A percentile compares a stretch with the other conserved stretches of the same genome.
Conservation (phyloP, 1,140 invertebrate species). For the Sinella curviseta region DNA sequence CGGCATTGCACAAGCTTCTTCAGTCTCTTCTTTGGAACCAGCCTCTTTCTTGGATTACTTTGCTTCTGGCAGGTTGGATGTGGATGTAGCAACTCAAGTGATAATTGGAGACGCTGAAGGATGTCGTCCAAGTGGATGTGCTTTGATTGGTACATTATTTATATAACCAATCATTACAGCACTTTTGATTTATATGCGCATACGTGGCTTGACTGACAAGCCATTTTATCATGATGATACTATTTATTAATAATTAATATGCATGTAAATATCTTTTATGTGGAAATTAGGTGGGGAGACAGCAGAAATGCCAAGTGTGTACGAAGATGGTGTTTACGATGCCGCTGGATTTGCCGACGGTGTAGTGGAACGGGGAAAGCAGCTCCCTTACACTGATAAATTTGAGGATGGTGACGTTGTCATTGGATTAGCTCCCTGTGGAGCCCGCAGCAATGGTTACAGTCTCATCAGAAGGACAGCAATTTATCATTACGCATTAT, state of each 20-base stretch:
- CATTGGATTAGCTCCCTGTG: constrained; percentile 83
- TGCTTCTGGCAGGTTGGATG: constrained; percentile 78
- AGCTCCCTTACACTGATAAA: constrained; percentile 71
- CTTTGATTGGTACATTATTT: constrained; percentile 73
- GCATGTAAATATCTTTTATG: too few relatives aligned
- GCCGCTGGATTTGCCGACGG: constrained; percentile 94
- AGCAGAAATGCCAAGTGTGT: constrained; percentile 95
- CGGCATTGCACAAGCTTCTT: constrained; percentile 91
- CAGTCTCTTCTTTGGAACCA: too few relatives aligned
- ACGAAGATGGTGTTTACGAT: constrained; percentile 83
- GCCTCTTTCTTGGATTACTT: constrained; percentile 96
- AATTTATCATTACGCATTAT: too few relatives aligned
- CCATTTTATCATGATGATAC: too few relatives aligned
- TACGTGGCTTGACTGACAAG: too few relatives aligned
- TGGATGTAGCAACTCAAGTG: constrained; percentile 72
- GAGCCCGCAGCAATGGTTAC: constrained; percentile 95
- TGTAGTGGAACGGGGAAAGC: constrained; percentile 73
- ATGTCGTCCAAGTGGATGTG: constrained; percentile 81
- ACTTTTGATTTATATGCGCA: too few relatives aligned
- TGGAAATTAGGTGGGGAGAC: constrained; percentile 78
- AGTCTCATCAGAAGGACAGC: constrained; percentile 92
- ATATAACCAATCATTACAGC: too few relatives aligned
- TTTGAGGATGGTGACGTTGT: constrained; percentile 77
- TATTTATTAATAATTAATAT: too few relatives aligned
- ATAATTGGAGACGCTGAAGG: constrained; percentile 83